Evolutionary conservation across 2,888 invertebrate species (phyloP), one percentile per base, ranked within the genome.

Genomic region (Coleophora flavipennella): DNA sequence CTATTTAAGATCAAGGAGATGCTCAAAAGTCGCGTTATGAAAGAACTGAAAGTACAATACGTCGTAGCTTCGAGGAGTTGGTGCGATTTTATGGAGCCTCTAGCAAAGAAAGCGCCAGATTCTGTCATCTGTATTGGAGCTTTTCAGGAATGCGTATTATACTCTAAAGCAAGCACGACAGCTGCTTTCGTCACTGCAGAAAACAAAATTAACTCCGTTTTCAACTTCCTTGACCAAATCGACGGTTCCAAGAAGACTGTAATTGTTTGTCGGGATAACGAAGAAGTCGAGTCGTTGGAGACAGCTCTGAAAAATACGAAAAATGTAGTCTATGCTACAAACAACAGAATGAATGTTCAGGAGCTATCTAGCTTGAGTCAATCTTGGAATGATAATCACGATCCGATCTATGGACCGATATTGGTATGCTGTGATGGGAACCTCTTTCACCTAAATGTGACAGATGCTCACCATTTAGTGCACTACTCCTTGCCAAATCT

Each of bases 101-200:
- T 93, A 20, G 77, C 87, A 0, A 77, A 74, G 31, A 78, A 73
- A 33, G 83, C 90, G 11, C 75, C 84, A 0, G 85, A 88, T 53
- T 89, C 92, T 0, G 75, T 90, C 1, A 70, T 93, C 3, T 89
- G 91, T 40, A 90, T 94, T 40, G 88, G 90, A 0, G 90, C 92
- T 13, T 89, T 89, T 50, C 85, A 92, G 49, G 94, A 94, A 71
- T 92, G 92, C 35, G 88, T 92, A 0, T 72, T 93, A 10, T 94
- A 91, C 68, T 90, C 89, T 50, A 86, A 62, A 72, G 86, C 48
- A 43, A 75, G 57, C n/a, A 77, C 73, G 11, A 56, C 68, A 0
- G 71, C 80, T 0, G 64, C 64, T 40, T 77, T 76, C 34, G 62
- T 78, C 1, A 62, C 66, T 20, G 67, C 74, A 8, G 62, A 72